Percentiles rank a stretch among this genome's conserved stretches.
Conservation (phyloP, 2,797 vertebrate genomes). For the Pseudochirops cupreus region DNA sequence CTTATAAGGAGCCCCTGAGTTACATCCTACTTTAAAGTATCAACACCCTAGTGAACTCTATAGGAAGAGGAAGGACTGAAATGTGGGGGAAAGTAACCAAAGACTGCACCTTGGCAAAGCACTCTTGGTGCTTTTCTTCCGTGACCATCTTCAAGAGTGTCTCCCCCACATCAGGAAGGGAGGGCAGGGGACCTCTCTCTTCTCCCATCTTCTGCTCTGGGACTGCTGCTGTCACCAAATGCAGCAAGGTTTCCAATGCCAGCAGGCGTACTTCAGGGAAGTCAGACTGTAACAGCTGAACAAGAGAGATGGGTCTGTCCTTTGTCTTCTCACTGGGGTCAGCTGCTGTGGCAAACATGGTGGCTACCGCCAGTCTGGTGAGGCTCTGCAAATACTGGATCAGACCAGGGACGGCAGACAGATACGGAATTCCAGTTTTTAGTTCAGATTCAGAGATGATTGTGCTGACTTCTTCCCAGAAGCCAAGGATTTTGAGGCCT, state of each 20-base stretch:
- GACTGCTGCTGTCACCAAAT: slow-evolving; percentile 79
- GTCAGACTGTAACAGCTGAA: slow-evolving; percentile 85
- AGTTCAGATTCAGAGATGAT: slow-evolving; percentile 90
- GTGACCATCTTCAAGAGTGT: slow-evolving; percentile 87
- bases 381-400: slow-evolving; percentile 93
- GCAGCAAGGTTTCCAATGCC: slow-evolving; percentile 87
- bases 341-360: slow-evolving; percentile 73
- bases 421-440: slow-evolving; percentile 68
- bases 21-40: not conserved
- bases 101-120: slow-evolving; percentile 91
- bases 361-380: slow-evolving; percentile 85
- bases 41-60: not conserved
- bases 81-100: not conserved
- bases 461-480: slow-evolving; percentile 85
- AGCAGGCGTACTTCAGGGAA: slow-evolving; percentile 92
- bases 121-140: slow-evolving; percentile 91
- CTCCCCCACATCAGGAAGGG: slow-evolving; percentile 77
- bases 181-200: slow-evolving; percentile 61
- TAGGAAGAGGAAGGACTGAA: not conserved
- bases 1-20: not conserved
- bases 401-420: slow-evolving; percentile 86
- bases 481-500: slow-evolving; percentile 85
- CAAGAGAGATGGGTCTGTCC: slow-evolving; percentile 79
- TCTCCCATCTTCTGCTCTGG: slow-evolving; percentile 39
- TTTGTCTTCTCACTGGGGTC: slow-evolving; percentile 27